Evolutionary conservation across 2,888 invertebrate genomes (phyloP), one percentile per base, ranked within the genome.

Genomic region (Eupithecia insigniata): DNA sequence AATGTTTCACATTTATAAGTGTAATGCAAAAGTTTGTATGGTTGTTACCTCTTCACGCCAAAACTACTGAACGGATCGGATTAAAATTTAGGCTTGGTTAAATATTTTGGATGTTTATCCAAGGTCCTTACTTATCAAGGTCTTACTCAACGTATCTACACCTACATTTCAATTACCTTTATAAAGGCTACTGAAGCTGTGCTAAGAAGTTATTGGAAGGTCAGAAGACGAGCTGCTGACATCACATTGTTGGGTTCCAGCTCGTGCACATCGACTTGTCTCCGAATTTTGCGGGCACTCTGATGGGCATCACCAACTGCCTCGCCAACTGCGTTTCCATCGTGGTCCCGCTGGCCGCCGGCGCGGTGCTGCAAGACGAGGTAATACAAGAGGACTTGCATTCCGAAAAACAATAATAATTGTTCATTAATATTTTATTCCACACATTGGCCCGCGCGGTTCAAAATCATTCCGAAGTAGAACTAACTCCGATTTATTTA

Each of bases 281-380:
- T 7, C 97, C 98, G 0, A 97, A 97, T 85, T 97, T 96, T 84
- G 96, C 97, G 0, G 98, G 97, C 2, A 95, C 96, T 0, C 86
- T 98, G 74, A 97, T 98, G 97, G 98, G 98, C 10, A 96, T 98
- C 78, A 97, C 97, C 2, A 98, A 98, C 87, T 96, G 96, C 67
- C 90, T 96, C 16, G 96, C 97, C 0, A 97, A 97, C 84, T 87
- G 96, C 14, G 95, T 97, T 81, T 96, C 97, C 60, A 96, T 98
- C 75, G 88, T 97, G n/a, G 97, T 97, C 0, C 97, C 98, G 0
- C 86, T 97, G 0, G 92, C 96, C 0, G 96, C 97, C 0, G 96
- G 96, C 12, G 89, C 95, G 18, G 94, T 98, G 43, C 95, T 97
- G 0, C 89, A 92, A 0, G 95, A 97, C 82, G 90, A 90, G 84